Conservation (phyloP, 2,888 invertebrate species). For the Eupithecia exiguata region DNA sequence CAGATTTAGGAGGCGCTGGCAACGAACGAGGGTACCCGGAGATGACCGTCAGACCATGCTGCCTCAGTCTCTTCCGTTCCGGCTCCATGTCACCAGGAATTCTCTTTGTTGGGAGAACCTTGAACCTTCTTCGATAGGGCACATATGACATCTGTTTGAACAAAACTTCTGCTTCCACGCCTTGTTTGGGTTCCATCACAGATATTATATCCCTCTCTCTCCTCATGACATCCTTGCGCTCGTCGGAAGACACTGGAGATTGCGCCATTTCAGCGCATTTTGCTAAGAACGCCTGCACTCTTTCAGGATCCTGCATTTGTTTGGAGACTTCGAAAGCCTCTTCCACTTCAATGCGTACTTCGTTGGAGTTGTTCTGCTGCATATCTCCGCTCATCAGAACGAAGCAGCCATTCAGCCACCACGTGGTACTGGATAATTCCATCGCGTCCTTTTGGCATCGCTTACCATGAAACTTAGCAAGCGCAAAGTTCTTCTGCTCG, state of each 20-base stretch:
- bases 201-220: slow-evolving; percentile 66
- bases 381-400: slow-evolving; percentile 77
- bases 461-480: slow-evolving; percentile 76
- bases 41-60: slow-evolving; percentile 71
- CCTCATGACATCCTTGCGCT: slow-evolving; percentile 68
- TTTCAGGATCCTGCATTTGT: slow-evolving; percentile 70
- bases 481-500: slow-evolving; percentile 75
- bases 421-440: slow-evolving; percentile 65
- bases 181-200: slow-evolving; percentile 67
- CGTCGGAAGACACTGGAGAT: slow-evolving; percentile 65
- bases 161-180: slow-evolving; percentile 68
- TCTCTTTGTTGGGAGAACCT: slow-evolving; percentile 67
- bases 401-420: slow-evolving; percentile 78
- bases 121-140: slow-evolving; percentile 69
- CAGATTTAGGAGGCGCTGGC: slow-evolving; percentile 63
- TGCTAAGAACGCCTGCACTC: slow-evolving; percentile 71
- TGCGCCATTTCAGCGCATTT: slow-evolving; percentile 74
- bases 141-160: slow-evolving; percentile 76
- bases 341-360: slow-evolving; percentile 74
- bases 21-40: slow-evolving; percentile 67
- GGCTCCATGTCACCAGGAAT: slow-evolving; percentile 51
- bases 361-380: slow-evolving; percentile 78
- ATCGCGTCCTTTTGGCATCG: slow-evolving; percentile 75
- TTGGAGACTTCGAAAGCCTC: slow-evolving; percentile 75
- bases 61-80: slow-evolving; percentile 65